A percentile compares a stretch with the other conserved stretches of the same genome.
phyloP scores from a whole-genome alignment of 2,888 invertebrate genomes.

The Drosophila meridionalis region DNA sequence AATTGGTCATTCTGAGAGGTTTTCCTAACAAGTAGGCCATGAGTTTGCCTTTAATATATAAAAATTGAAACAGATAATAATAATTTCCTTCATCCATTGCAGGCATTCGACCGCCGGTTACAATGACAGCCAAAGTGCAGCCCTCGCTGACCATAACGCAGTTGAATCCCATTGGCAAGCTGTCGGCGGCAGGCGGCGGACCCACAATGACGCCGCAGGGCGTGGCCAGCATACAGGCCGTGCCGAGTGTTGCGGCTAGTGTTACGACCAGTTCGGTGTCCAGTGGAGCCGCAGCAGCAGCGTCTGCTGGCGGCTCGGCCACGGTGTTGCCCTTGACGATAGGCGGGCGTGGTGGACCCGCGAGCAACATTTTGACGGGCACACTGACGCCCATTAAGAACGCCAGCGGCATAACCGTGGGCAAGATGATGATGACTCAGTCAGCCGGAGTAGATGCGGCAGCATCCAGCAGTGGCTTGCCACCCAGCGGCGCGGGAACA shows the following conservation, averaged over 20 bases:
- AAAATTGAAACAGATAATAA: background rate
- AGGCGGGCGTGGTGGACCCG: constrained; percentile 72
- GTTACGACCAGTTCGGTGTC: constrained; percentile 58
- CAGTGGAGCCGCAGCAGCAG: constrained; percentile 60
- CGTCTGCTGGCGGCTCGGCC: constrained; percentile 74
- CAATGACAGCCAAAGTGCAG: constrained; percentile 84
- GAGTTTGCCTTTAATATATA: background rate
- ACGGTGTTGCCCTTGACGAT: constrained; percentile 84
- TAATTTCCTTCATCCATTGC: background rate
- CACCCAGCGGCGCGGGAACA: constrained; percentile 44
- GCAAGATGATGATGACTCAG: constrained; percentile 84
- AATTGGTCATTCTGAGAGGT: background rate
- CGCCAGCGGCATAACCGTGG: constrained; percentile 82
- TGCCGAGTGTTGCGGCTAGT: constrained; percentile 64
- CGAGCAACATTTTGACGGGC: constrained; percentile 82
- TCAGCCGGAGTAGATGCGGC: constrained; percentile 42
- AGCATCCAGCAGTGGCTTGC: constrained; percentile 31
- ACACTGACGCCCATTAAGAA: constrained; percentile 84
- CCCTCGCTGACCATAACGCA: constrained; percentile 85
- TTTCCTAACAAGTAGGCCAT: background rate
- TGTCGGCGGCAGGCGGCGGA: constrained; percentile 61
- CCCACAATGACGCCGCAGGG: constrained; percentile 64
- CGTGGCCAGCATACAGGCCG: constrained; percentile 76
- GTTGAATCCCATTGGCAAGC: constrained; percentile 81
- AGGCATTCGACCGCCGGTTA: constrained; percentile 83